Evolutionary conservation across 1,140 invertebrate species (phyloP), one percentile per base, ranked within the genome.

Genomic region (Camponotus vicinus): DNA sequence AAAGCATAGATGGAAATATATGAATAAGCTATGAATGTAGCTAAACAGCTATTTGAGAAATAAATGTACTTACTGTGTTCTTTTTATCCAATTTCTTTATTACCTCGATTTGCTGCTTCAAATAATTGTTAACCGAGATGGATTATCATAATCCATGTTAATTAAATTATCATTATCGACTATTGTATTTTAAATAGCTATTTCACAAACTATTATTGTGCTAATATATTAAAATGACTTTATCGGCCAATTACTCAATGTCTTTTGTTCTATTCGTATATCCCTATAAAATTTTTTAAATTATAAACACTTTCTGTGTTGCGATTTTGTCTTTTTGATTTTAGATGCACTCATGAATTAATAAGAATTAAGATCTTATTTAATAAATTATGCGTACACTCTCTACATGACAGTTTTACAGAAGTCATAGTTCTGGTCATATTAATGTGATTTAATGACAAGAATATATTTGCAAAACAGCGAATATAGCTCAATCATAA

Each of bases 1-100:
- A 78, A 13, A 64, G n/a, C 42, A 66, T 21, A 78, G 66, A 37
- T 67, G 40, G 77, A 89, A 91, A 86, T 89, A 89, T 93, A 93
- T 94, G 91, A 93, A 94, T 94, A 91, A 86, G 89, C 89, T 93
- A 93, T 94, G 91, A 93, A 94, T 94, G 93, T 93, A 90, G 92
- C 92, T 93, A 86, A 88, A 85, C 85, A 89, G 87, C 77, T 57
- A 84, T 83, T 75, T 71, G 34, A 75, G 18, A 73, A 73, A 75
- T 83, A 83, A 59, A 75, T 76, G 55, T 83, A 85, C 66, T 86
- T 71, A 80, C 85, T 86, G 86, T 88, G 89, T 92, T 91, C 86
- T 91, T 85, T 87, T 82, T 86, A 85, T 42, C 86, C 78, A 80
- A 88, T 70, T 89, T 89, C 86, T 91, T 87, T 89, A 90, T 93